A percentile compares a stretch with the other conserved stretches of the same genome.
These are phyloP conservation scores for Brevipalpus yothersi DNA, from an alignment of 1,140 invertebrate genomes.

Conservation along the genomic window DNA sequence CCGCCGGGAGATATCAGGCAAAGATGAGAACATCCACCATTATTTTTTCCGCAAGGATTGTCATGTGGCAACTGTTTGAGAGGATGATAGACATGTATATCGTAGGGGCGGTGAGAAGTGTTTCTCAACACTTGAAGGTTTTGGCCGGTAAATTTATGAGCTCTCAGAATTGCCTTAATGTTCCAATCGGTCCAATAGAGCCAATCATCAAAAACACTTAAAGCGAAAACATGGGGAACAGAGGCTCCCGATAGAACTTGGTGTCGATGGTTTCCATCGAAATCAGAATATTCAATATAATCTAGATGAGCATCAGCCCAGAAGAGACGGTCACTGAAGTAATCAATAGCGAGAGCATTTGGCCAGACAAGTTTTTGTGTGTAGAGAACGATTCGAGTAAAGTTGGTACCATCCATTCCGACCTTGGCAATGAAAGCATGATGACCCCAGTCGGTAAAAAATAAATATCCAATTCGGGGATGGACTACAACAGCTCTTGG, in stretches of 20 bases:
- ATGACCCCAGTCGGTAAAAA: conserved; percentile 86
- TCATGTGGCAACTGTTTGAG: conserved; percentile 50
- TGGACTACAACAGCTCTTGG: conserved; percentile 81
- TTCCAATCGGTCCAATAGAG: conserved; percentile 99
- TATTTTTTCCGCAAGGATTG: conserved; percentile 75
- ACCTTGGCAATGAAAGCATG: conserved; percentile 89
- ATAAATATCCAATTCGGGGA: conserved; percentile 66
- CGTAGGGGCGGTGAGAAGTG: conserved; percentile 81
- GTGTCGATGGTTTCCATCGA: conserved; percentile 61
- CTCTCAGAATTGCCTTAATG: conserved; percentile 45
- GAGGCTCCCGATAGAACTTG: conserved; percentile 44
- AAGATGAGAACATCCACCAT: conserved; percentile 90
- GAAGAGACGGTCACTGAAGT: conserved; percentile 75
- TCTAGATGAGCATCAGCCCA: conserved; percentile 97
- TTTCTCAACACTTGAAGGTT: conserved; percentile 36
- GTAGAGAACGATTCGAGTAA: conserved; percentile 64
- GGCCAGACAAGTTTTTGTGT: conserved; percentile 92
- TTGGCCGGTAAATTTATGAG: conserved; percentile 24
- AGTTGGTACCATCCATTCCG: conserved; percentile 85
- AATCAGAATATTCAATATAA: conserved; percentile 74
- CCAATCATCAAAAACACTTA: conserved; percentile 75
- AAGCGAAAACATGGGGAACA: conserved; percentile 80
- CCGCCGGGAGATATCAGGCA: conserved; percentile 52
- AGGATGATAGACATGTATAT: conserved; percentile 69
- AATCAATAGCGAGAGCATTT: conserved; percentile 88